A percentile compares a stretch with the other conserved stretches of the same genome.
Evolutionary conservation across 2,888 invertebrate genomes (phyloP).

Genomic region (Hyposoter didymator): DNA sequence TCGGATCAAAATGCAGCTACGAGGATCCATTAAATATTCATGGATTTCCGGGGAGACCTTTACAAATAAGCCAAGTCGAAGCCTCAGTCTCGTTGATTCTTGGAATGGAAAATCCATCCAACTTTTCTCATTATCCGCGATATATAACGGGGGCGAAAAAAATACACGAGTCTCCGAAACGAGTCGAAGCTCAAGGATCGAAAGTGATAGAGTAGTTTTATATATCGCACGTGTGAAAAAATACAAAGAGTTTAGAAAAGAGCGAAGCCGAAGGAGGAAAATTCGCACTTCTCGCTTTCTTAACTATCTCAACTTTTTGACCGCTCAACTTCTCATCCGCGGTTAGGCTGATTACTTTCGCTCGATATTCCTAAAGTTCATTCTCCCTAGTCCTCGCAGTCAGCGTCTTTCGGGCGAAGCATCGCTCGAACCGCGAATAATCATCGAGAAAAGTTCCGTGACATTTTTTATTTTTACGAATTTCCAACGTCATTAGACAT

Average conservation of each 20-base stretch:
- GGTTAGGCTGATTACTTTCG: conserved; percentile 52
- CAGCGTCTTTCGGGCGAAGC: not conserved
- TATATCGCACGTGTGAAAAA: conserved; percentile 1
- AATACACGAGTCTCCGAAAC: conserved; percentile 21
- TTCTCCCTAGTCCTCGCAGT: conserved; percentile 4
- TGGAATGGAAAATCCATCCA: conserved; percentile 71
- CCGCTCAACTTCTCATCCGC: conserved; percentile 24
- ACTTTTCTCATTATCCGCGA: conserved; percentile 77
- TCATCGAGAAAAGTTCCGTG: not conserved
- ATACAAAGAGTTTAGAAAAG: conserved; percentile 8
- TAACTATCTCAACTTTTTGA: conserved; percentile 54
- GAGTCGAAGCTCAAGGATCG: conserved; percentile 22
- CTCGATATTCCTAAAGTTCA: conserved; percentile 50
- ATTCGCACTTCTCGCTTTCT: conserved; percentile 45
- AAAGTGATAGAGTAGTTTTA: conserved; percentile 27
- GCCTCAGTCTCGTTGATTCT: conserved; percentile 56
- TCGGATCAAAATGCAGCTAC: not conserved
- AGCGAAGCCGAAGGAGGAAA: conserved; percentile 8
- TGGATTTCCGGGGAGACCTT: conserved; percentile 43
- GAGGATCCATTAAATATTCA: conserved; percentile 64
- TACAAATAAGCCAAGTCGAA: conserved; percentile 18
- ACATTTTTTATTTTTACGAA: not conserved
- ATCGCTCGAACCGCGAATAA: not conserved
- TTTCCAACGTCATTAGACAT: not conserved
- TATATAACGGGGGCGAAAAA: conserved; percentile 43